Percentiles rank a stretch among this genome's conserved stretches.
Conservation (phyloP, 2,888 invertebrate species). For the Drosophila antonietae region DNA sequence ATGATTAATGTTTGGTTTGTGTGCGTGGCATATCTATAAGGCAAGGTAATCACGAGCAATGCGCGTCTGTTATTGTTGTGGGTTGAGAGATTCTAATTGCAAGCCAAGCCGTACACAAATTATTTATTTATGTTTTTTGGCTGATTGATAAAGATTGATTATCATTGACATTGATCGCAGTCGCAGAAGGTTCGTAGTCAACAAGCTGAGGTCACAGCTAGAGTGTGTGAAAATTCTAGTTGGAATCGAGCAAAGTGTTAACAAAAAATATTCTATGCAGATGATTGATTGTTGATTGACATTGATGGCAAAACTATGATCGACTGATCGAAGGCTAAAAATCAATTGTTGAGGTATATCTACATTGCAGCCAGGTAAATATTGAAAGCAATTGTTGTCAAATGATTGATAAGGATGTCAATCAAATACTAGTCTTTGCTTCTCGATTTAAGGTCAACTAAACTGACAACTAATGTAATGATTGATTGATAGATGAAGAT, state of each 20-base stretch:
- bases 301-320: neutral
- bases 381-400: neutral
- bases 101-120: conserved; percentile 2
- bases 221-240: neutral
- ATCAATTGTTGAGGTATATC: neutral
- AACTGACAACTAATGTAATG: too few relatives aligned
- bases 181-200: neutral
- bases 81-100: conserved; percentile 17
- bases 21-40: conserved; percentile 59
- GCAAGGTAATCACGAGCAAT: conserved; percentile 43
- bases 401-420: conserved; percentile 1
- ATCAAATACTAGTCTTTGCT: neutral
- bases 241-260: neutral
- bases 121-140: neutral
- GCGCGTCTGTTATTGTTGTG: conserved; percentile 6
- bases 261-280: neutral
- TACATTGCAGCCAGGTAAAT: neutral
- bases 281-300: conserved; percentile 1
- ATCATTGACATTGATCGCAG: conserved; percentile 14
- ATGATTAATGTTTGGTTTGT: conserved; percentile 63
- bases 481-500: too few relatives aligned
- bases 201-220: neutral
- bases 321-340: neutral
- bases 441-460: too few relatives aligned
- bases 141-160: conserved; percentile 11